Evolutionary conservation across 1,140 invertebrate species (phyloP).

Genomic region (Drosophila triauraria): DNA sequence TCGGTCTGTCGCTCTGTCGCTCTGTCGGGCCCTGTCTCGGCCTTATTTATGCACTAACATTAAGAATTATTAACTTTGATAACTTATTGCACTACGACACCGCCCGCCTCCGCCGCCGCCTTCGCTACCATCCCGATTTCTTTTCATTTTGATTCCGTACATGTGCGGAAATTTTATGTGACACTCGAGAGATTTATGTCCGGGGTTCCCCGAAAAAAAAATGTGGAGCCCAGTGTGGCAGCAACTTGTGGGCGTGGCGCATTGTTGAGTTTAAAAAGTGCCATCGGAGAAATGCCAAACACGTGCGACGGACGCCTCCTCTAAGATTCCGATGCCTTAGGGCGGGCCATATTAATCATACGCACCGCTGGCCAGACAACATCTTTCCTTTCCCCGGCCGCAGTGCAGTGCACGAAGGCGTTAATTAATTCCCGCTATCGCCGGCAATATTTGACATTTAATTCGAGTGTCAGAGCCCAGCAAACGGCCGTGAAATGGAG

Average conservation of each 20-base stretch:
- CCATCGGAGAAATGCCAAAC: conserved; percentile 60
- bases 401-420: conserved; percentile 30
- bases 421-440: conserved; percentile 66
- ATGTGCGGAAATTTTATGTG: conserved; percentile 84
- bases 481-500: conserved; percentile 47
- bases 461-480: conserved; percentile 52
- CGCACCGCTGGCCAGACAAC: conserved; percentile 49
- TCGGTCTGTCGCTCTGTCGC: not conserved
- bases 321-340: conserved; percentile 19
- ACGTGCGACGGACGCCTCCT: conserved; percentile 31
- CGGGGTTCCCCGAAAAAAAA: conserved; percentile 5
- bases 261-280: conserved; percentile 66
- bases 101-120: not conserved
- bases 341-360: conserved; percentile 71
- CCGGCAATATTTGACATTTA: conserved; percentile 63
- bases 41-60: conserved; percentile 83
- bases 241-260: conserved; percentile 55
- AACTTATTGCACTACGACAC: conserved; percentile 75
- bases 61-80: conserved; percentile 84
- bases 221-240: conserved; percentile 26
- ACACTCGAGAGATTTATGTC: conserved; percentile 81
- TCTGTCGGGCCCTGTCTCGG: conserved; percentile 6
- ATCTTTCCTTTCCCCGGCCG: not conserved
- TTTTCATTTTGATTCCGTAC: conserved; percentile 80
- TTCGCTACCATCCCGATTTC: conserved; percentile 27